These are phyloP conservation scores for Oostethus manadensis DNA, from an alignment of 2,113 vertebrate species.

Conservation along the genomic window DNA sequence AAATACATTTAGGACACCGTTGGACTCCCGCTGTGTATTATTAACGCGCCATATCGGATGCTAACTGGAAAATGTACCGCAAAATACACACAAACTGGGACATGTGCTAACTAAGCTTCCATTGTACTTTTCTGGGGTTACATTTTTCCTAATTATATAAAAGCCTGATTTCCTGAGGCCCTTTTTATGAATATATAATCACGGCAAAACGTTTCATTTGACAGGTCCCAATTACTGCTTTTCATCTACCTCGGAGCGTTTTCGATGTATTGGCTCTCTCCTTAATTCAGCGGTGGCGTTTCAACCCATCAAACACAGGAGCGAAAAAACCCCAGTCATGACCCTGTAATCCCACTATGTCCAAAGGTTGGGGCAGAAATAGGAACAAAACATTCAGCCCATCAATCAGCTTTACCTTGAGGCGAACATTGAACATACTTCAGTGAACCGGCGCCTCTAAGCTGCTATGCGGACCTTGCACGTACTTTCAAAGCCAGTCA, in stretches of 20 bases:
- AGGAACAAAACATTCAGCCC: slow-evolving; percentile 14
- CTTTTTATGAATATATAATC: no score
- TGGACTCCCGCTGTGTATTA: no score
- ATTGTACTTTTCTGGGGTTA: no score
- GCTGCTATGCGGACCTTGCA: slow-evolving; percentile 21
- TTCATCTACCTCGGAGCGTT: background rate
- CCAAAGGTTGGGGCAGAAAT: slow-evolving; percentile 6
- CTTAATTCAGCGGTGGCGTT: background rate
- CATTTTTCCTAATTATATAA: no score
- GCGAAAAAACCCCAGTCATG: slow-evolving; percentile 1
- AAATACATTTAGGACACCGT: no score
- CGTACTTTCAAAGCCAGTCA: slow-evolving; percentile 9
- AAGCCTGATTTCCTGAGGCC: no score
- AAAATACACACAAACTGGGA: no score
- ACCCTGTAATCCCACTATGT: slow-evolving; percentile 1
- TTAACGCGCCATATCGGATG: no score
- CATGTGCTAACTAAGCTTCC: no score
- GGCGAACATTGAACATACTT: slow-evolving; percentile 29
- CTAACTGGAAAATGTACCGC: no score
- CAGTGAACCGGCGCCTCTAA: slow-evolving; percentile 7
- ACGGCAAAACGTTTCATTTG: no score
- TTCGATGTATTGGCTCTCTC: background rate
- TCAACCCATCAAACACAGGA: background rate
- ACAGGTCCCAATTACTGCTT: background rate
- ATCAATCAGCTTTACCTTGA: slow-evolving; percentile 27